These are phyloP conservation scores for Berghia stephanieae DNA, from an alignment of 1,140 invertebrate genomes.

Conservation along the genomic window DNA sequence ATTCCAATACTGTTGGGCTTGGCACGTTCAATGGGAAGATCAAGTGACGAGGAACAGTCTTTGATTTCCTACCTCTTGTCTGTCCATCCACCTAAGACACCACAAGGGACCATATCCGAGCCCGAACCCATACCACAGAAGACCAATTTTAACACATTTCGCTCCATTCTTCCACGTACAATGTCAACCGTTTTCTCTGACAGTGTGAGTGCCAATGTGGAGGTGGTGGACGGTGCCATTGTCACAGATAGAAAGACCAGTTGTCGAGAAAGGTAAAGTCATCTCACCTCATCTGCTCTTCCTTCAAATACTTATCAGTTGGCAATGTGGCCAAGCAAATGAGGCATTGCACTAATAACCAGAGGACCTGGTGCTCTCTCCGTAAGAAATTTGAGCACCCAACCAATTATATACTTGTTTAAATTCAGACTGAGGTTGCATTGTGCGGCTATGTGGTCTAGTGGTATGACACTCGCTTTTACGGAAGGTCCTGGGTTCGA, in stretches of 20 bases:
- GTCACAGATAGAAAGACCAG: conserved; percentile 26
- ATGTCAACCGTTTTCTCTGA: conserved; percentile 87
- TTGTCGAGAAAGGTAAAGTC: conserved; percentile 21
- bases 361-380: no score
- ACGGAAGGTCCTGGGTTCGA: no score
- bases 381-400: no score
- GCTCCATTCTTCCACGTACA: conserved; percentile 91
- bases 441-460: no score
- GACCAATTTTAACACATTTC: conserved; percentile 65
- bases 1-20: conserved; percentile 89
- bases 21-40: conserved; percentile 85
- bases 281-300: no score
- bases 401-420: no score
- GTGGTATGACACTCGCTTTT: no score
- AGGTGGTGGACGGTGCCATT: conserved; percentile 10
- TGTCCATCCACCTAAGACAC: conserved; percentile 38
- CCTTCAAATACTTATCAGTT: no score
- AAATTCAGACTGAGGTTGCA: no score
- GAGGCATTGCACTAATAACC: no score
- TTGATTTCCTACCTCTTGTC: conserved; percentile 80
- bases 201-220: conserved; percentile 46
- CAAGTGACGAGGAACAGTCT: conserved; percentile 77
- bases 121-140: conserved; percentile 23
- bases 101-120: conserved; percentile 11
- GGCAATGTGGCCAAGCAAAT: no score